Base-by-base conservation (phyloP, 1,140 invertebrate species). In the Melanaphis sacchari region DNA sequence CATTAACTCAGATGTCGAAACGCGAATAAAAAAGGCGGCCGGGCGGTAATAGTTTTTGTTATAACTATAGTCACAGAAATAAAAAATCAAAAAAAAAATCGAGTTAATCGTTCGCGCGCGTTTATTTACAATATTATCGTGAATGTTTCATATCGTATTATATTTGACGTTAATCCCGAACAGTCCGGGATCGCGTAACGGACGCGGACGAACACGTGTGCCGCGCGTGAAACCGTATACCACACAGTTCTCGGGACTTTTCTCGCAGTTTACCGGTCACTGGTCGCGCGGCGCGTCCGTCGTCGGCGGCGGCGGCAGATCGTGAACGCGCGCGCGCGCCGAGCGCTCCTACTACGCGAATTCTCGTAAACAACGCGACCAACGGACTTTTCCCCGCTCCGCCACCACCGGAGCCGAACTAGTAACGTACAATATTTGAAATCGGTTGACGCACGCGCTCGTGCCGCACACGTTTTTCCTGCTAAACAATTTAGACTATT, bases 321-420 rank as follows among this genome's bases (percentile, higher is more conserved):
- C 7, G 41, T 43, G 21, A 31, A 31, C 66, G 41, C 26, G 66
- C 66, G 90, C 59, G 91, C 76, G 59, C 41, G 41, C 46, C 38
- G 36, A 85, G 4, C 46, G 89, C 91, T 93, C 91, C 91, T 93
- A 93, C 91, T 93, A 93, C 81, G 46, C 91, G 43, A 84, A 92
- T 82, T 92, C 36, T 92, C 26, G 91, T 92, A 36, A 84, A 84
- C 90, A 76, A 91, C 66, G 1, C 46, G 40, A 26, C 82, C 85
- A 91, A 24, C n/a, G 5, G 81, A 52, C 46, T 84, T 93, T 93
- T 92, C n/a, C 36, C 36, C n/a, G n/a, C 76, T 24, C 22, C 76
- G 90, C 59, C n/a, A 52, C 40, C 84, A 7, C 2, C 84, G 3
- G 3, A 15, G 26, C 2, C 26, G 15, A 46, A 76, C 59, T 76